Base-by-base conservation (phyloP, 2,888 invertebrate species). In the Notodonta ziczac region DNA sequence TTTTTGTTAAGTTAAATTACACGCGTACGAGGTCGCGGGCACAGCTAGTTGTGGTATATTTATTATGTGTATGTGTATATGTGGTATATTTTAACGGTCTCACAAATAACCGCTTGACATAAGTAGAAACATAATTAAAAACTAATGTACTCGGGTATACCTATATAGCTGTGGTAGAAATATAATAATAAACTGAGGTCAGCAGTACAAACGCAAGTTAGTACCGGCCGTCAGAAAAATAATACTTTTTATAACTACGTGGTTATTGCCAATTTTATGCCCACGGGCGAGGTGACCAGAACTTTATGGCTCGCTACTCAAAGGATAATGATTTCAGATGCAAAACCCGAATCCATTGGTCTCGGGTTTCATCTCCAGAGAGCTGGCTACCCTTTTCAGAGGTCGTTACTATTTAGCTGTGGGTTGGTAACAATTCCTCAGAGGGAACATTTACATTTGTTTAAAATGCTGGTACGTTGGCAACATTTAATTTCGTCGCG, bases 351-450 rank as follows among this genome's bases (percentile, higher is more conserved):
- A 78, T 76, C 73, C 75, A 80, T 74, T 70, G 72, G 72, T 72
- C 68, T 80, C 73, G 67, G 74, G 73, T 78, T 75, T 69, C 70
- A 70, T 77, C 82, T 83, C 79, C 56, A 62, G 83, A 76, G 83
- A 81, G 53, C 52, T 67, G 65, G 71, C 72, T 73, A 75, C 82
- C 78, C 74, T 78, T 83, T 77, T 76, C 79, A 74, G 73, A 78
- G 74, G 75, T 74, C 77, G 77, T 82, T 81, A 78, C 78, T 80
- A 83, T 76, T 81, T 80, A 78, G 80, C 76, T 76, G 74, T 65
- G 76, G 74, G 75, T 75, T 75, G 72, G 75, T 75, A 75, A 74
- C 73, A 73, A 67, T 60, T 77, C 82, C 66, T 69, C 40, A 56
- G 78, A 71, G 79, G 67, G 60, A 74, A 75, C 70, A 76, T 83